phyloP scores from a whole-genome alignment of 1,140 invertebrate genomes.

The Musca domestica region DNA sequence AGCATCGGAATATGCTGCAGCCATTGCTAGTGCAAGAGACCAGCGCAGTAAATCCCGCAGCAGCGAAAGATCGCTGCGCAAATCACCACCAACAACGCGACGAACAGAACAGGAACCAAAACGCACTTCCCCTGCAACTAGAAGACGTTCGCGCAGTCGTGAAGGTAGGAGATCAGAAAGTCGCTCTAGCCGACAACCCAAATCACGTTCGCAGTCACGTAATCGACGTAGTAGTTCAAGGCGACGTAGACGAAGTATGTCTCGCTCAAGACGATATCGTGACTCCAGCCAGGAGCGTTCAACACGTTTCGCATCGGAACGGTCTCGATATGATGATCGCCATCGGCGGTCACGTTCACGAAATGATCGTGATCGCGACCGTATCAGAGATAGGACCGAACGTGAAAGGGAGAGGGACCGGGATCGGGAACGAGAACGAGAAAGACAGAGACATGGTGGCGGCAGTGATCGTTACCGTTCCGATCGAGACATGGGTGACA shows the following conservation, averaged over 20 bases:
- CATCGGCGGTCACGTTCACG: conserved; percentile 8
- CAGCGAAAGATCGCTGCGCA: conserved; percentile 19
- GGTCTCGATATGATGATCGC: conserved; percentile 21
- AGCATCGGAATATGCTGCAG: conserved; percentile 29
- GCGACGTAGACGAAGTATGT: conserved; percentile 23
- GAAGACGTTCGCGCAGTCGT: conserved; percentile 24
- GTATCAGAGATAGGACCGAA: conserved; percentile 13
- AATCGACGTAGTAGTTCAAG: conserved; percentile 24
- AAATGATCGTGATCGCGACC: conserved; percentile 24
- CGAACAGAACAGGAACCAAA: conserved; percentile 35
- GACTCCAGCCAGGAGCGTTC: conserved; percentile 22
- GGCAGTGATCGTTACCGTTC: background rate
- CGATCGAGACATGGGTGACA: background rate
- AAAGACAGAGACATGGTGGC: conserved; percentile 15
- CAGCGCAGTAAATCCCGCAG: conserved; percentile 37
- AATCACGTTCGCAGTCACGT: conserved; percentile 26
- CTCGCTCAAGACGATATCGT: conserved; percentile 16
- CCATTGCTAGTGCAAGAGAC: conserved; percentile 16
- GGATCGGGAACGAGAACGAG: conserved; percentile 2
- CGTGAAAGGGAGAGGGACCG: conserved; percentile 1
- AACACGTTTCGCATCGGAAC: conserved; percentile 15
- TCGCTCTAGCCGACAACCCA: conserved; percentile 1
- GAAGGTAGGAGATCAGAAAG: conserved; percentile 14
- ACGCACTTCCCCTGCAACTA: conserved; percentile 24
- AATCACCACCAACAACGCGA: conserved; percentile 31